A percentile compares a stretch with the other conserved stretches of the same genome.
Conservation (phyloP, 2,797 vertebrate genomes). For the Mycteria americana region DNA sequence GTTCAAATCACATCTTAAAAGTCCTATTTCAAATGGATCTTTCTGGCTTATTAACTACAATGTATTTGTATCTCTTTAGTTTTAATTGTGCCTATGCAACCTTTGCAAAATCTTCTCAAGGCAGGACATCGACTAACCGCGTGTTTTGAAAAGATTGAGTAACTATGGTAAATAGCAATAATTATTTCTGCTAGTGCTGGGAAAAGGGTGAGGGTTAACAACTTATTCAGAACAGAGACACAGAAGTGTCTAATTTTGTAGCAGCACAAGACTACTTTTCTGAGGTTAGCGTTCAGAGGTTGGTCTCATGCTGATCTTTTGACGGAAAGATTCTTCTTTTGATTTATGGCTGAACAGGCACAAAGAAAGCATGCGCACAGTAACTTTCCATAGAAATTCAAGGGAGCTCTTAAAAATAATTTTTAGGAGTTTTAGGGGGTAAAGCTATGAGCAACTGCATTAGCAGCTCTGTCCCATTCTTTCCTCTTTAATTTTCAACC, state of each 20-base stretch:
- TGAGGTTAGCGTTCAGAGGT: neutral
- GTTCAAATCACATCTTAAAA: neutral
- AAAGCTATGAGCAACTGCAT: neutral
- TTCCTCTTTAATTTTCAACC: neutral
- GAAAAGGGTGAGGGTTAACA: neutral
- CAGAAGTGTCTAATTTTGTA: neutral
- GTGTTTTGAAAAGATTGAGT: neutral
- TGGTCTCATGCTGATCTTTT: neutral
- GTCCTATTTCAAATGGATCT: neutral
- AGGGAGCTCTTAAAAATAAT: neutral
- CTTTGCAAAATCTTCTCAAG: neutral
- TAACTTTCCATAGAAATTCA: neutral
- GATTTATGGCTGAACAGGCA: neutral
- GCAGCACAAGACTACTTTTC: neutral
- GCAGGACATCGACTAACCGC: fast-evolving
- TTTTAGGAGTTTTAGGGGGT: neutral
- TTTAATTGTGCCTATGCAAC: neutral
- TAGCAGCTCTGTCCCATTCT: neutral
- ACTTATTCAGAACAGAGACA: neutral
- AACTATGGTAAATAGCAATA: neutral
- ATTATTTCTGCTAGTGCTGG: neutral
- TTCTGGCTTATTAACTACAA: neutral
- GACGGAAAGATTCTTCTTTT: neutral
- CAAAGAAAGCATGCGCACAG: neutral
- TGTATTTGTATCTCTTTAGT: neutral